A percentile compares a stretch with the other conserved stretches of the same genome.
Evolutionary conservation across 2,888 invertebrate genomes (phyloP).

Genomic region (Prenolepis imparis): DNA sequence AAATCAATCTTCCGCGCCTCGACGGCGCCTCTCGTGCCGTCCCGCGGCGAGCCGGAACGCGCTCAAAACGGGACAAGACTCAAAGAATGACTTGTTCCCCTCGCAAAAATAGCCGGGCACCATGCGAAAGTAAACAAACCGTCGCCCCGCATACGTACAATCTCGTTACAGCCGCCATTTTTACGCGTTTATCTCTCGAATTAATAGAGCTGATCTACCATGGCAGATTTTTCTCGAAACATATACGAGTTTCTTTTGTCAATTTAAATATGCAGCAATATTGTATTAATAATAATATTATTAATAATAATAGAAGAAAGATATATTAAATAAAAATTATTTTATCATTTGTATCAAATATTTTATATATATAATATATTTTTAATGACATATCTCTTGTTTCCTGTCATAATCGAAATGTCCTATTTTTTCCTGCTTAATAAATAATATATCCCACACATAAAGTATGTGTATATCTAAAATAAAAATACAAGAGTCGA

Average conservation of each 20-base stretch:
- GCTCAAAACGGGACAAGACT: conserved; percentile 43
- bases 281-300: too few relatives aligned
- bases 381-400: background rate
- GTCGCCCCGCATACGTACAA: background rate
- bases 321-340: conserved; percentile 18
- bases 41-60: conserved; percentile 37
- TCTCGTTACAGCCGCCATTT: background rate
- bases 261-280: background rate
- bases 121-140: conserved; percentile 42
- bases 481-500: background rate
- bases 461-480: background rate
- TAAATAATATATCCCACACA: background rate
- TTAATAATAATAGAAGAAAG: background rate
- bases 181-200: background rate
- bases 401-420: background rate
- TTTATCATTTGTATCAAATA: background rate
- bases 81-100: conserved; percentile 51
- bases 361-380: background rate
- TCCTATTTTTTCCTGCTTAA: background rate
- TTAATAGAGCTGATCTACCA: background rate
- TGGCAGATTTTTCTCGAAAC: background rate
- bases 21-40: conserved; percentile 31
- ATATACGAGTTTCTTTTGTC: background rate
- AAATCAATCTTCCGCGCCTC: conserved; percentile 53
- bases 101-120: conserved; percentile 45